Evolutionary conservation across 2,113 vertebrate species (phyloP), one percentile per base, ranked within the genome.

Genomic region (Paradisaea rubra): DNA sequence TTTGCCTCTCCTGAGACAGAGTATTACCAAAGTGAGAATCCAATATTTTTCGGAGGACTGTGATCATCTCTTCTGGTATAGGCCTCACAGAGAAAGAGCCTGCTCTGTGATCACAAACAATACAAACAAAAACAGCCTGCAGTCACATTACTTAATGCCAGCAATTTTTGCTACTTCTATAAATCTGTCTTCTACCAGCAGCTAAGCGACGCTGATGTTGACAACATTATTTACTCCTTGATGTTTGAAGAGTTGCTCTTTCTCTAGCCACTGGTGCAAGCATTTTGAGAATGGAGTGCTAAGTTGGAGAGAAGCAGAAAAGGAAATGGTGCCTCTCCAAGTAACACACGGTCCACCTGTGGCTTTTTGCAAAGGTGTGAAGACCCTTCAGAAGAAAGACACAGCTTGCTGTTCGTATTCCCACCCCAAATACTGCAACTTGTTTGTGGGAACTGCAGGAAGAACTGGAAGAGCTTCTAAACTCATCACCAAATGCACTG

Each of bases 121-220:
- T 30, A 53, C 27, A 57, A 89, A 80, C 59, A 80, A 57, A 80
- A 25, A 0, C 68, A 63, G 52, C 15, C 3, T 71, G 72, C n/a
- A 53, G 81, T 41, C 68, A 39, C 39, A 39, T 76, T 86, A 76
- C 47, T 76, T 63, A 86, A 93, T 64, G 91, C 33, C 35, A 54
- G 50, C 18, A 72, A 41, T 60, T 94, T 86, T 87, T 86, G 39
- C 72, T n/a, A 4, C 72, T 89, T 73, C 59, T 42, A 23, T 68
- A 77, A 76, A 83, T 80, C 56, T 86, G 44, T 83, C 56, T 86
- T 91, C 72, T 31, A 72, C 72, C 33, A 86, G 69, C 49, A 86
- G 37, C 49, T 68, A 64, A 89, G 64, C 63, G 57, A 68, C 1
- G 3, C 15, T 53, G 85, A 82, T 60, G 15, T 68, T 76, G 81